Conservation (phyloP, 2,888 invertebrate species). For the Rotaria magnacalcarata region DNA sequence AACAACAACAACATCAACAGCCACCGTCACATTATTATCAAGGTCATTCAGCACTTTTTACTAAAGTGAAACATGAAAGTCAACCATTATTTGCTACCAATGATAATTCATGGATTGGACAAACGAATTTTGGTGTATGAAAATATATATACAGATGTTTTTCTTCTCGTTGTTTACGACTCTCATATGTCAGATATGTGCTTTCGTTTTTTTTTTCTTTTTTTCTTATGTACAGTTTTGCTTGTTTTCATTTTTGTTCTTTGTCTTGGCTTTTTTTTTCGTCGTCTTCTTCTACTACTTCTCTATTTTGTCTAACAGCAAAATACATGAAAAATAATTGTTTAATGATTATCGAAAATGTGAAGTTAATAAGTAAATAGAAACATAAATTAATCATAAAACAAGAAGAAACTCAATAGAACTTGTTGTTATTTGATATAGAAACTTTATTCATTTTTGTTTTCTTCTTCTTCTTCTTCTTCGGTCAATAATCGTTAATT, state of each 20-base stretch:
- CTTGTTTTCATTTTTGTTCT: not conserved
- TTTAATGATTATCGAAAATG: not conserved
- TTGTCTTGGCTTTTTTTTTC: not conserved
- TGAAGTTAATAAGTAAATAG: not conserved
- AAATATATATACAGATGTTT: not conserved
- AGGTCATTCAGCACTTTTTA: not conserved
- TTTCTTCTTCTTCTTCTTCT: too few species aligned
- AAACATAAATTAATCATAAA: not conserved
- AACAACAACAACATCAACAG: not conserved
- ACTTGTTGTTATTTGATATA: not conserved
- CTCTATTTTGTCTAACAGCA: slow-evolving; percentile 18
- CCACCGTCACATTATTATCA: slow-evolving; percentile 19
- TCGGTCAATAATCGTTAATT: not conserved
- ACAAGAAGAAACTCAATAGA: not conserved
- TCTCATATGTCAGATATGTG: not conserved
- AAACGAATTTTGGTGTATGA: slow-evolving; percentile 21
- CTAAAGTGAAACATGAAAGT: slow-evolving; percentile 20
- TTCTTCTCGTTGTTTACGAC: not conserved
- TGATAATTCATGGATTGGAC: slow-evolving; percentile 31
- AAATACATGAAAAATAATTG: not conserved
- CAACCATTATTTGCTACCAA: not conserved
- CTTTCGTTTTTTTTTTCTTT: not conserved
- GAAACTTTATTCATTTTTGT: too few species aligned
- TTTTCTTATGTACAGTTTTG: not conserved
- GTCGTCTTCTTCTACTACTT: not conserved